Evolutionary conservation across 2,113 vertebrate genomes (phyloP).

Genomic region (Xenopus borealis): DNA sequence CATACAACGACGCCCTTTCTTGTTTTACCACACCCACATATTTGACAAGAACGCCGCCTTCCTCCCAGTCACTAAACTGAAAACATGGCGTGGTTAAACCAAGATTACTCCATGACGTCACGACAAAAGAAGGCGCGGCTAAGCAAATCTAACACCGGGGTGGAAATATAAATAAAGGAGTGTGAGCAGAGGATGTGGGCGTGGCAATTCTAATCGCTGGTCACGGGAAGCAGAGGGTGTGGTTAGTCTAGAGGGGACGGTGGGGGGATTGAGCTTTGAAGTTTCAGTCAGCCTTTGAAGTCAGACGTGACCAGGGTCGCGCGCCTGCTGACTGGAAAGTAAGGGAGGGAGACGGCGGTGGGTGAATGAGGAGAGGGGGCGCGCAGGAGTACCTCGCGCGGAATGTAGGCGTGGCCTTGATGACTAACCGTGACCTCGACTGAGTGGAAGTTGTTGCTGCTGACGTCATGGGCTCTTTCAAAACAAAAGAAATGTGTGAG

Average conservation of each 20-base stretch:
- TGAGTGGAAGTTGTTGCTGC: constrained; percentile 3
- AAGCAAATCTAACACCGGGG: not conserved
- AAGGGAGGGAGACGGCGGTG: constrained; percentile 29
- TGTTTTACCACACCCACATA: constrained; percentile 9
- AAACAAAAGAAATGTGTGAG: constrained; percentile 48
- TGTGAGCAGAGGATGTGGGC: not conserved
- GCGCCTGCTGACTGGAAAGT: constrained; percentile 37
- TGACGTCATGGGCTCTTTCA: constrained; percentile 45
- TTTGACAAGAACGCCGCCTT: constrained; percentile 17
- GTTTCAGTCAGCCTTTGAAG: constrained; percentile 43
- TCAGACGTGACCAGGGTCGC: constrained; percentile 47
- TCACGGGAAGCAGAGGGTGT: not conserved
- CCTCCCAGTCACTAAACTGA: constrained; percentile 16
- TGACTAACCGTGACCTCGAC: constrained; percentile 39
- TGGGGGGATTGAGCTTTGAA: constrained; percentile 11
- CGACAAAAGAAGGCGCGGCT: not conserved
- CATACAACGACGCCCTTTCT: constrained; percentile 24
- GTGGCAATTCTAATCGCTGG: not conserved
- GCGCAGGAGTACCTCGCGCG: constrained; percentile 27
- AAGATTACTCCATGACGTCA: constrained; percentile 13
- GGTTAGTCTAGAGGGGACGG: not conserved
- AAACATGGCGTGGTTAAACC: constrained; percentile 1
- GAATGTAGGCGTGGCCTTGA: constrained; percentile 41
- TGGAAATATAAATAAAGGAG: constrained; percentile 35
- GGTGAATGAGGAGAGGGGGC: not conserved